Percentiles rank a stretch among this genome's conserved stretches.
Evolutionary conservation across 2,113 vertebrate species (phyloP).

Genomic region (Centropristis striata): DNA sequence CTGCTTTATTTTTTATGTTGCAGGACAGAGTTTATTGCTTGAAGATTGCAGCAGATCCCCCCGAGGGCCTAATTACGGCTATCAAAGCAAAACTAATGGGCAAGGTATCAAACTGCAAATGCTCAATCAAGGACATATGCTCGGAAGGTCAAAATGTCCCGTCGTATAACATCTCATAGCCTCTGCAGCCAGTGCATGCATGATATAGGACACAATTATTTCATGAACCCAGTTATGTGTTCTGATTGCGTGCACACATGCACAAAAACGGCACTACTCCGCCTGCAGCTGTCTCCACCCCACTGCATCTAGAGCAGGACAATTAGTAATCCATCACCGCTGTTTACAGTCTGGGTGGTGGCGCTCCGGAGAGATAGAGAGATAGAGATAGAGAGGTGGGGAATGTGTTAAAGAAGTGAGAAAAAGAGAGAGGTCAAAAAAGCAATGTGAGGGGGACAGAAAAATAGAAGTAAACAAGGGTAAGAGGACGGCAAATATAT

Average conservation of each 20-base stretch:
- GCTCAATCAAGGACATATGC: constrained; percentile 53
- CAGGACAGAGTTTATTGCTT: constrained; percentile 65
- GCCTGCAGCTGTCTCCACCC: constrained; percentile 63
- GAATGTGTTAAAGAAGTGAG: constrained; percentile 18
- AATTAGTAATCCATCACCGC: constrained; percentile 77
- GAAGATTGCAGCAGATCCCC: constrained; percentile 66
- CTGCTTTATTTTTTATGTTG: constrained; percentile 57
- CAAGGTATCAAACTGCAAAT: constrained; percentile 61
- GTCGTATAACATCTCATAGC: constrained; percentile 12
- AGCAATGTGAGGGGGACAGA: constrained; percentile 22
- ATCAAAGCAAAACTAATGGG: constrained; percentile 73
- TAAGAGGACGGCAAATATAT: constrained; percentile 47
- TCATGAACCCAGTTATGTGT: constrained; percentile 15
- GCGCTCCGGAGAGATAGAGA: constrained; percentile 32
- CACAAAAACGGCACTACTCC: constrained; percentile 6
- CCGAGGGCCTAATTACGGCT: constrained; percentile 65
- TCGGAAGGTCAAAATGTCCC: constrained; percentile 62
- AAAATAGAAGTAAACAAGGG: constrained; percentile 58
- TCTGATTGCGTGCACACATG: constrained; percentile 24
- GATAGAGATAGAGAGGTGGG: background rate
- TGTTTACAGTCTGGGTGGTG: constrained; percentile 75
- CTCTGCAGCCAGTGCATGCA: background rate
- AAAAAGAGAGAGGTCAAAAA: constrained; percentile 14
- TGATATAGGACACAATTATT: background rate
- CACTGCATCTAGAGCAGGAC: constrained; percentile 65